phyloP scores from a whole-genome alignment of 1,140 invertebrate species.

The Laupala kohalensis region DNA sequence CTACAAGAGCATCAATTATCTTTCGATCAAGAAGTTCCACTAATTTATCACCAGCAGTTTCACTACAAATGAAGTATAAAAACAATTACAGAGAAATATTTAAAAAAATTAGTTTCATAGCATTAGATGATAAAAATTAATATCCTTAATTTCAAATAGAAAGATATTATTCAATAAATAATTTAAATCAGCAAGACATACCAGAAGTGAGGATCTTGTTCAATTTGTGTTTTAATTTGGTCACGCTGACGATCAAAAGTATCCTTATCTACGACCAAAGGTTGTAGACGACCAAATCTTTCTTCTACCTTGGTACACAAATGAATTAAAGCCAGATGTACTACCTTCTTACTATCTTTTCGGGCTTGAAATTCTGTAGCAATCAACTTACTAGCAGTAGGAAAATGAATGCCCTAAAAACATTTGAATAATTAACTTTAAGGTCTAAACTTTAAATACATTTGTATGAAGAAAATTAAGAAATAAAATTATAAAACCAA shows the following conservation, averaged over 20 bases:
- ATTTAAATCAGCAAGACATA: constrained; percentile 21
- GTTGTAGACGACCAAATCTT: constrained; percentile 42
- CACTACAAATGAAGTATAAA: constrained; percentile 30
- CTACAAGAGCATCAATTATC: constrained; percentile 34
- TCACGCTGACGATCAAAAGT: constrained; percentile 39
- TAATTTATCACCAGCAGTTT: constrained; percentile 34
- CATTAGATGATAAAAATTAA: too few species aligned
- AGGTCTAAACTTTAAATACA: too few species aligned
- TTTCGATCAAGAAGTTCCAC: constrained; percentile 34
- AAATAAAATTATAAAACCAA: too few species aligned
- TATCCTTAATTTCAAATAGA: too few species aligned
- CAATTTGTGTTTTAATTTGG: constrained; percentile 37
- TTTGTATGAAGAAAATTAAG: too few species aligned
- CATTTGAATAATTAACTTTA: too few species aligned
- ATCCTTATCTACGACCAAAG: constrained; percentile 36
- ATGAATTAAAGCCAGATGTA: not conserved
- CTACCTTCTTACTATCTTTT: constrained; percentile 9
- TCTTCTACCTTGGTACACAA: constrained; percentile 34
- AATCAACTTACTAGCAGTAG: constrained; percentile 16
- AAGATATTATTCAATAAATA: not conserved
- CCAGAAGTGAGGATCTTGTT: constrained; percentile 39
- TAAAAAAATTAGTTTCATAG: too few species aligned
- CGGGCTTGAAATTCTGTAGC: constrained; percentile 16
- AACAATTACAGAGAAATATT: too few species aligned
- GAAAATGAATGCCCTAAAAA: constrained; percentile 21